Base-by-base conservation (phyloP, 35 echinoderm and acorn worm species). In the Hemicentrotus pulcherrimus region DNA sequence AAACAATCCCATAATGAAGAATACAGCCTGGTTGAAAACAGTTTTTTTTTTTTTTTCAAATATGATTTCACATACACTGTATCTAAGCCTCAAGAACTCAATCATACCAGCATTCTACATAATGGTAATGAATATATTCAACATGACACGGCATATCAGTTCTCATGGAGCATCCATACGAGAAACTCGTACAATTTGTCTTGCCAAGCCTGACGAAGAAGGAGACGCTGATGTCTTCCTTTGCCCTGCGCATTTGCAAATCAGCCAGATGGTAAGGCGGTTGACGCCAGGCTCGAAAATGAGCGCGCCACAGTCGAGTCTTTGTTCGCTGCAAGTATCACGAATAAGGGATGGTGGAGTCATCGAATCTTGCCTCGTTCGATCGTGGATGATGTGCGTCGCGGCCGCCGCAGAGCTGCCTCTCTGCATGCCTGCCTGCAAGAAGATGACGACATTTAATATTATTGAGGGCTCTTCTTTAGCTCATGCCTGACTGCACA, bases 401-500 rank as follows among this genome's bases (percentile, higher is more conserved):
- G 65, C 19, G 65, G 65, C 65, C 28, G 65, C 65, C 65, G 65
- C 22, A 28, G 19, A 7, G 65, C 65, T 78, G 65, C 65, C 65
- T 41, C 35, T 3, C 35, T 59, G 50, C 50, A 0, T 55, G 52
- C 61, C 61, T 70, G 65, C 65, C 65, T 28, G 19, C 65, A 7
- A 78, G 65, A 78, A 78, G 65, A 78, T 78, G 65, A 78, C 65
- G 22, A 18, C 65, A 78, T 78, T 78, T 78, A 78, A 78, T 78
- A 78, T 78, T 78, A 78, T 28, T 78, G 65, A 78, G 65, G 65
- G 65, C 65, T 78, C 65, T 28, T 78, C 65, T 78, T 78, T n/a
- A 78, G 65, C 65, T 47, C 88, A 90, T 90, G 88, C 88, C 46
- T 90, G 32, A 47, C 88, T 90, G 88, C 88, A 90, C 88, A 90